phyloP scores from a whole-genome alignment of 2,797 vertebrate species.

The Austrolebias charrua region DNA sequence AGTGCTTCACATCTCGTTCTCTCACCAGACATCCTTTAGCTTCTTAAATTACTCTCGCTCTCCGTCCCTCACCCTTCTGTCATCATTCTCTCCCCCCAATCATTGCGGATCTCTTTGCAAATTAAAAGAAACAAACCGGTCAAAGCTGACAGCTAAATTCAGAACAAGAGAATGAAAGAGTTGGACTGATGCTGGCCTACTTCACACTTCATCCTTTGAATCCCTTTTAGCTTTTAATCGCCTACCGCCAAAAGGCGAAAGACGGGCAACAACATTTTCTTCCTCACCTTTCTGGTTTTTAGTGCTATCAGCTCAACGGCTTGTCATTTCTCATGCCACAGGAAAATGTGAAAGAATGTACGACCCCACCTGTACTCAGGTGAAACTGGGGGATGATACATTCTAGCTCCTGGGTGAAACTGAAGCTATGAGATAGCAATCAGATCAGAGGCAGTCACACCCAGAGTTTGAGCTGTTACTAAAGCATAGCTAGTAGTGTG shows the following conservation, averaged over 20 bases:
- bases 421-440: constrained; percentile 38
- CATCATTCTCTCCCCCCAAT: not conserved
- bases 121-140: constrained; percentile 64
- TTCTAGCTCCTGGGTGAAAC: constrained; percentile 1
- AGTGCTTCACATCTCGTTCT: constrained; percentile 45
- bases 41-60: constrained; percentile 57
- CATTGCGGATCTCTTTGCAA: constrained; percentile 45
- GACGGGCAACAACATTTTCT: not conserved
- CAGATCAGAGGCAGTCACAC: constrained; percentile 36
- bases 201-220: constrained; percentile 2
- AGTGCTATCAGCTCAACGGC: constrained; percentile 5
- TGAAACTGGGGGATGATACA: constrained; percentile 1
- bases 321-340: constrained; percentile 41
- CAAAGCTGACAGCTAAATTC: constrained; percentile 52
- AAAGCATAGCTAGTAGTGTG: constrained; percentile 9
- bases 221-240: constrained; percentile 36
- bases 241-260: not conserved
- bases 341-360: not conserved
- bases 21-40: constrained; percentile 52
- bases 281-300: constrained; percentile 24
- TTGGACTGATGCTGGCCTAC: constrained; percentile 7
- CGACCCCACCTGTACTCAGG: constrained; percentile 9
- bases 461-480: constrained; percentile 31
- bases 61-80: constrained; percentile 1
- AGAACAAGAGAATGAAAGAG: constrained; percentile 20